These are phyloP conservation scores for Aythya baeri DNA, from an alignment of 2,113 vertebrate species.

Conservation along the genomic window DNA sequence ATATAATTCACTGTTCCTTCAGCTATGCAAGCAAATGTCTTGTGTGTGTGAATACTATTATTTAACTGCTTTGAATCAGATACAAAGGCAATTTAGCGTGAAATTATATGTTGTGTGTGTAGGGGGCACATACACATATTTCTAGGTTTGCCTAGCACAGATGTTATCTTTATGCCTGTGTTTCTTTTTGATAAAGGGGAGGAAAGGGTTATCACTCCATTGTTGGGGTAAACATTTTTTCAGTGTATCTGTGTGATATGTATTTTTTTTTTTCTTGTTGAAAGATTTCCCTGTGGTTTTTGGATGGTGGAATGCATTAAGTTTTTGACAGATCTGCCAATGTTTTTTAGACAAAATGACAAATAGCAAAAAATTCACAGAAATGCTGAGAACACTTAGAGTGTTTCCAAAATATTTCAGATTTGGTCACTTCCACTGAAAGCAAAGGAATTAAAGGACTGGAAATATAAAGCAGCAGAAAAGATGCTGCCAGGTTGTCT, in stretches of 20 bases:
- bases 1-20: background rate
- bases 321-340: background rate
- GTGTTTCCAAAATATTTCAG: background rate
- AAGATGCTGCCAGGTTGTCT: background rate
- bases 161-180: background rate
- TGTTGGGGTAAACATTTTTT: background rate
- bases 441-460: background rate
- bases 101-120: background rate
- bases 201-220: background rate
- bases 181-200: background rate
- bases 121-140: background rate
- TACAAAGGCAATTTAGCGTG: background rate
- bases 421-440: background rate
- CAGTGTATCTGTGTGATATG: background rate
- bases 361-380: background rate
- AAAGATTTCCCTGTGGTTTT: background rate
- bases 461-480: background rate
- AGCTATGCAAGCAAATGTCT: background rate
- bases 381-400: background rate
- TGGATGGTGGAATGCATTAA: background rate
- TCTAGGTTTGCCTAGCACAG: background rate
- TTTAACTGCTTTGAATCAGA: constrained; percentile 6
- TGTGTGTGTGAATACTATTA: background rate
- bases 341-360: background rate
- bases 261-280: background rate